phyloP scores from a whole-genome alignment of 2,113 vertebrate genomes.

The Pachycephala philippinensis region DNA sequence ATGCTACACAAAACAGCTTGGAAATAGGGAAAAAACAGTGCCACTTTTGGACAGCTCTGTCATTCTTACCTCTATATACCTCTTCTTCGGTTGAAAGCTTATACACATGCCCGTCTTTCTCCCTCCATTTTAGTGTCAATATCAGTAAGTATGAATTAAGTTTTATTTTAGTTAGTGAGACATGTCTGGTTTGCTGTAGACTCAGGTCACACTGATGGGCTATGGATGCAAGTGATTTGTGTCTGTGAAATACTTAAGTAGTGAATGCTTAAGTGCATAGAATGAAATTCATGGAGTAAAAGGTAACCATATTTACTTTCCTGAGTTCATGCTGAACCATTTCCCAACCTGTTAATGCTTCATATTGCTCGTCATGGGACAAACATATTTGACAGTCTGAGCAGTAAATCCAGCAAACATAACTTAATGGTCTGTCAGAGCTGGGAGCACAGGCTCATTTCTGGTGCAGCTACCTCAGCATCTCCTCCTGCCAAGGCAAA shows the following conservation, averaged over 20 bases:
- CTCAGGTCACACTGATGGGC: neutral
- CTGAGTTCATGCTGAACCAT: neutral
- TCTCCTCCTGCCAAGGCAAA: neutral
- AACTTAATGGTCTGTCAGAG: neutral
- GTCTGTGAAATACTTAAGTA: neutral
- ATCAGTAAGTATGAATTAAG: neutral
- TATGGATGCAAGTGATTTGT: neutral
- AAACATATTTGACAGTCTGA: neutral
- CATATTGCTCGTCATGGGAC: neutral
- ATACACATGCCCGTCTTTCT: neutral
- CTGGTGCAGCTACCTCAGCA: neutral
- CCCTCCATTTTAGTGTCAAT: neutral
- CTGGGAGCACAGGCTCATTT: neutral
- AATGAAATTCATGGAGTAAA: constrained; percentile 18
- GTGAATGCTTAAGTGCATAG: neutral
- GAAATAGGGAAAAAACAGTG: neutral
- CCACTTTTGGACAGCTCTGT: neutral
- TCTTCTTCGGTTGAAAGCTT: neutral
- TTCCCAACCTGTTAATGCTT: neutral
- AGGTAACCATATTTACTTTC: neutral
- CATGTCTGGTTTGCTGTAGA: neutral
- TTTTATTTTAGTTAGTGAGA: neutral
- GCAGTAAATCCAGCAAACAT: neutral
- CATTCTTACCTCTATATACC: neutral
- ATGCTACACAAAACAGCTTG: neutral